These are phyloP conservation scores for Leptarthrus brevirostris DNA, from an alignment of 2,888 invertebrate genomes.

Conservation along the genomic window DNA sequence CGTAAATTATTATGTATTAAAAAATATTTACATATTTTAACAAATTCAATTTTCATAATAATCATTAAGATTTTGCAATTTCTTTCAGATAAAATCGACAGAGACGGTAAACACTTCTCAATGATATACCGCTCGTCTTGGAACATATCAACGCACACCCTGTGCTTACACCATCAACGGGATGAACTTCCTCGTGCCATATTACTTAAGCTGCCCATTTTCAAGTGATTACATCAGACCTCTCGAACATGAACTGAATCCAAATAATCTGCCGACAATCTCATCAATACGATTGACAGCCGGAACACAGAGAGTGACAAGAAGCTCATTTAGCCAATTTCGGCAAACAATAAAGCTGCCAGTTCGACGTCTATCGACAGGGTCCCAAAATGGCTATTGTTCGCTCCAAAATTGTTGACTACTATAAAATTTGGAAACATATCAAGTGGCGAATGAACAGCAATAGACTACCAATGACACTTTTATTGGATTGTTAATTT, in stretches of 20 bases:
- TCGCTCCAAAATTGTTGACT: constrained; percentile 60
- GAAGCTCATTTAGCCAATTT: not conserved
- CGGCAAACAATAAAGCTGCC: not conserved
- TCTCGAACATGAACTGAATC: constrained; percentile 17
- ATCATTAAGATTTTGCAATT: too few species aligned
- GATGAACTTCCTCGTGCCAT: constrained; percentile 24
- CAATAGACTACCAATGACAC: constrained; percentile 25
- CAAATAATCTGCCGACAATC: not conserved
- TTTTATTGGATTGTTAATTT: constrained; percentile 43
- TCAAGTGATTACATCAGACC: constrained; percentile 23
- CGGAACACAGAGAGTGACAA: not conserved
- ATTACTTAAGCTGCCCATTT: not conserved
- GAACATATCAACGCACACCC: constrained; percentile 37
- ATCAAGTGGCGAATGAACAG: constrained; percentile 76
- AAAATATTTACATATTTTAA: too few species aligned
- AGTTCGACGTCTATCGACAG: constrained; percentile 34
- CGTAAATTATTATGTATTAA: too few species aligned
- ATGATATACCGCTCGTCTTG: constrained; percentile 8
- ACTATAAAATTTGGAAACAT: constrained; percentile 80
- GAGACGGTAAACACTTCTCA: not conserved
- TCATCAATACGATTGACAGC: not conserved
- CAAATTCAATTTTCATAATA: too few species aligned
- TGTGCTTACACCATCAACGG: constrained; percentile 39
- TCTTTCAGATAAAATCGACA: not conserved
- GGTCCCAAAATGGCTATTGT: constrained; percentile 53